phyloP scores from a whole-genome alignment of 2,888 invertebrate genomes.

The Chymomyza procnemis region DNA sequence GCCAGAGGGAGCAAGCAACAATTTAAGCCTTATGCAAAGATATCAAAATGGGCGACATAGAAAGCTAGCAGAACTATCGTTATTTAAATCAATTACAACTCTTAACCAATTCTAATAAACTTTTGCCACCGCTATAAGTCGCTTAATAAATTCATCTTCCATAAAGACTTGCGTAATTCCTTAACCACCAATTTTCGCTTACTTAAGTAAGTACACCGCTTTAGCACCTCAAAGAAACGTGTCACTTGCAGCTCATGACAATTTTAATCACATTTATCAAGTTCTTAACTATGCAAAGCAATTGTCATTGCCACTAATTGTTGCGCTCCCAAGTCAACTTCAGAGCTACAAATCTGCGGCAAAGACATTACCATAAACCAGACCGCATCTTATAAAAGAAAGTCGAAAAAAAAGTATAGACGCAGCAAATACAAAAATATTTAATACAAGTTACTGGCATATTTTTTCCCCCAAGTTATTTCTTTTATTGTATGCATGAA shows the following conservation, averaged over 20 bases:
- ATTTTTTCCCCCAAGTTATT: constrained; percentile 44
- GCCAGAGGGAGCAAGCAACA: too few species aligned
- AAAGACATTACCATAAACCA: background rate
- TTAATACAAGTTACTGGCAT: constrained; percentile 43
- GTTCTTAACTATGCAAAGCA: background rate
- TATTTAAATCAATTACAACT: too few species aligned
- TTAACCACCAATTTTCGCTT: too few species aligned
- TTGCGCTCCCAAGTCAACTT: background rate
- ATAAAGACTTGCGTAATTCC: too few species aligned
- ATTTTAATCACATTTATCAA: background rate
- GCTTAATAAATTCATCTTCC: too few species aligned
- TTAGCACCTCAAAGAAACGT: background rate
- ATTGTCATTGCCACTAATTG: background rate
- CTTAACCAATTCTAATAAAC: too few species aligned
- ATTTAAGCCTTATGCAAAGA: too few species aligned
- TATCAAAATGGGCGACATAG: too few species aligned
- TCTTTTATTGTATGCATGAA: constrained; percentile 42
- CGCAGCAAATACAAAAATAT: constrained; percentile 17
- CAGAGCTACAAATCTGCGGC: background rate
- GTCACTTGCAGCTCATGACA: background rate
- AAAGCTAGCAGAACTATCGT: too few species aligned
- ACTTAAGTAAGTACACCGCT: too few species aligned
- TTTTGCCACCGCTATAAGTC: too few species aligned
- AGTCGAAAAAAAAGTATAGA: constrained; percentile 4
- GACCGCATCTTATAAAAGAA: background rate